Evolutionary conservation across 2,797 vertebrate genomes (phyloP).

Genomic region (Molossus alvarezi): DNA sequence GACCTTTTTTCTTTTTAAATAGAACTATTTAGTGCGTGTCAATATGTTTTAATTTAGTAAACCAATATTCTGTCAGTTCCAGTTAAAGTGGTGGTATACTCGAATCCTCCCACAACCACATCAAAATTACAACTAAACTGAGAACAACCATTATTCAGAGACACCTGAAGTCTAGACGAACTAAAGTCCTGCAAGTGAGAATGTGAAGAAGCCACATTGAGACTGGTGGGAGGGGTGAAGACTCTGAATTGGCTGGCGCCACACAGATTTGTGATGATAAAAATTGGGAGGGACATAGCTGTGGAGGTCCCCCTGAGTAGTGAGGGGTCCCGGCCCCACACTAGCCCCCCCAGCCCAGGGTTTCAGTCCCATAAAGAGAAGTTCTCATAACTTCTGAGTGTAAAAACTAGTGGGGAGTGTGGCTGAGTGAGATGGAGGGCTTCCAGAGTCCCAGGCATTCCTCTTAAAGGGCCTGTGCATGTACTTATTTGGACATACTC

Average conservation of each 20-base stretch:
- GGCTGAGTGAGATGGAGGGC: background rate
- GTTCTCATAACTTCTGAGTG: background rate
- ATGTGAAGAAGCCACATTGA: background rate
- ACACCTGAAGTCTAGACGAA: background rate
- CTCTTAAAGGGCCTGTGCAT: background rate
- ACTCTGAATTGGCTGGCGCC: background rate
- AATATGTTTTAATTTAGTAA: constrained; percentile 55
- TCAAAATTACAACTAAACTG: background rate
- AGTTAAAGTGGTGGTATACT: background rate
- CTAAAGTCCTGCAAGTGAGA: background rate
- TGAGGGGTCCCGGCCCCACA: background rate
- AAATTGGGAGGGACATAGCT: background rate
- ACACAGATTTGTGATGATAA: background rate
- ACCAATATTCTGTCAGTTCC: background rate
- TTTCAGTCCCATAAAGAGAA: background rate
- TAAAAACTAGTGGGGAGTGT: background rate
- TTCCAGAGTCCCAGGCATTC: background rate
- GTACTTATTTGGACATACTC: background rate
- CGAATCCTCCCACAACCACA: background rate
- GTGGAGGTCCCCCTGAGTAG: background rate
- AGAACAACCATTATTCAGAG: background rate
- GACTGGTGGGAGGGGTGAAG: background rate
- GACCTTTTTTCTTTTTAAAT: background rate
- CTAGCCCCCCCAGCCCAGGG: too few relatives aligned
- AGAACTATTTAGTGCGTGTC: background rate